Conservation (phyloP, 2,113 vertebrate genomes). For the crab-eating macaque (Macaca fascicularis) region DNA sequence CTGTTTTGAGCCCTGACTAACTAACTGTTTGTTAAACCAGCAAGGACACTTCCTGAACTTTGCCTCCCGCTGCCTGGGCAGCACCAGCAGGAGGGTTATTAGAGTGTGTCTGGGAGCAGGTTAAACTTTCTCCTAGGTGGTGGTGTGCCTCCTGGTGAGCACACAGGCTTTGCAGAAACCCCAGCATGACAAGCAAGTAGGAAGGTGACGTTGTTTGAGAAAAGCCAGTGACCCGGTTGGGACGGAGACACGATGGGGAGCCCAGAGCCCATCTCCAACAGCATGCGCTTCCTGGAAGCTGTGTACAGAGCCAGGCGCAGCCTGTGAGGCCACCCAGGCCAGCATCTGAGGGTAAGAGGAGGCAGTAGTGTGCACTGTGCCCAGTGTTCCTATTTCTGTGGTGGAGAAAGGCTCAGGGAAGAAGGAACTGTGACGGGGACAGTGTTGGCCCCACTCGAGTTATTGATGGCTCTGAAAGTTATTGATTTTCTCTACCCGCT, state of each 20-base stretch:
- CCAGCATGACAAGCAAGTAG: neutral
- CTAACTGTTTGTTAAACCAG: constrained; percentile 5
- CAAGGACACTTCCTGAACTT: constrained; percentile 71
- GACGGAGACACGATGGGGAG: neutral
- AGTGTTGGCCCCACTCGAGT: neutral
- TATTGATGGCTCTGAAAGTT: neutral
- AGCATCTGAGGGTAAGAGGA: constrained; percentile 39
- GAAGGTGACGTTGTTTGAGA: neutral
- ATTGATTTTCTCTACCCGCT: neutral
- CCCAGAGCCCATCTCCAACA: neutral
- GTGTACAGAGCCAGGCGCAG: neutral
- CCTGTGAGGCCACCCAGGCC: neutral
- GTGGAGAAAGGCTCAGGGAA: neutral
- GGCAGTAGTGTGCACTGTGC: rapidly evolving
- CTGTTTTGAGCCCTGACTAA: constrained; percentile 58
- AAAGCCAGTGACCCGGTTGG: neutral
- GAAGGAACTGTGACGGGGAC: neutral
- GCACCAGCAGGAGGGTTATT: neutral
- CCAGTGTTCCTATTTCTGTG: rapidly evolving
- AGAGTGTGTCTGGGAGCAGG: neutral
- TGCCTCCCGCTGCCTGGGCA: constrained; percentile 33
- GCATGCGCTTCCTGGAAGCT: neutral
- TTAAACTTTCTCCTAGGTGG: neutral
- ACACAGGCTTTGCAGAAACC: rapidly evolving
- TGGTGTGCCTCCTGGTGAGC: constrained; percentile 65